Evolutionary conservation across 2,797 vertebrate genomes (phyloP).

Genomic region (Rhadinocentrus ornatus): DNA sequence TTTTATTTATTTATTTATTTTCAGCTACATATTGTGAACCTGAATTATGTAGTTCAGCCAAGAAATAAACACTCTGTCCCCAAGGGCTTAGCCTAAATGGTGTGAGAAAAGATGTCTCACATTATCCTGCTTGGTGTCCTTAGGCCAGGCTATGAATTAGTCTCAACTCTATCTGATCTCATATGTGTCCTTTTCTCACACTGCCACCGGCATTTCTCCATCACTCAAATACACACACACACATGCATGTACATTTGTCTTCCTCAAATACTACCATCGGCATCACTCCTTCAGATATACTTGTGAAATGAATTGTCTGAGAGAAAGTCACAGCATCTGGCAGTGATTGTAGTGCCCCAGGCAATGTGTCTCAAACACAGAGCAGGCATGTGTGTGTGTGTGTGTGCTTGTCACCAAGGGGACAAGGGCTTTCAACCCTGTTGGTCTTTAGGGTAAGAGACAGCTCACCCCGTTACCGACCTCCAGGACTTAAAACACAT

Average conservation of each 20-base stretch:
- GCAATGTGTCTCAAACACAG: slow-evolving; percentile 56
- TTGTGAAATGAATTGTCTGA: slow-evolving; percentile 78
- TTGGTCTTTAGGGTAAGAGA: slow-evolving; percentile 55
- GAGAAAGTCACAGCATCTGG: slow-evolving; percentile 78
- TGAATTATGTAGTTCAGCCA: slow-evolving; percentile 59
- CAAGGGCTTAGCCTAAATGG: slow-evolving; percentile 70
- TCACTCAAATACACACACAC: slow-evolving; percentile 48
- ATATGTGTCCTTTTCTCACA: slow-evolving; percentile 72
- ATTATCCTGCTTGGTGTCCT: slow-evolving; percentile 72
- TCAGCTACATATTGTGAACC: slow-evolving; percentile 26
- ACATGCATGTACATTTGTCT: slow-evolving; percentile 57
- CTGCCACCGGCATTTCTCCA: slow-evolving; percentile 60
- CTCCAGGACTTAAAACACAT: slow-evolving; percentile 38
- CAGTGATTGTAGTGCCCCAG: slow-evolving; percentile 72
- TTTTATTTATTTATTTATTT: neutral
- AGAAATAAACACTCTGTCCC: slow-evolving; percentile 72
- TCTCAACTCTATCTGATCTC: slow-evolving; percentile 74
- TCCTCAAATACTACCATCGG: slow-evolving; percentile 68
- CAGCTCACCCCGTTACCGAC: slow-evolving; percentile 58
- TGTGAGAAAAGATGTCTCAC: slow-evolving; percentile 80
- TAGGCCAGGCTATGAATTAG: slow-evolving; percentile 71
- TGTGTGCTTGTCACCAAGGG: slow-evolving; percentile 44
- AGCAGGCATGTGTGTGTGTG: slow-evolving; percentile 15
- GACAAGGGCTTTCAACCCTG: slow-evolving; percentile 59
- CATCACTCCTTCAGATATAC: slow-evolving; percentile 77